These are phyloP conservation scores for Leucophenga montana DNA, from an alignment of 2,888 invertebrate genomes.

Conservation along the genomic window DNA sequence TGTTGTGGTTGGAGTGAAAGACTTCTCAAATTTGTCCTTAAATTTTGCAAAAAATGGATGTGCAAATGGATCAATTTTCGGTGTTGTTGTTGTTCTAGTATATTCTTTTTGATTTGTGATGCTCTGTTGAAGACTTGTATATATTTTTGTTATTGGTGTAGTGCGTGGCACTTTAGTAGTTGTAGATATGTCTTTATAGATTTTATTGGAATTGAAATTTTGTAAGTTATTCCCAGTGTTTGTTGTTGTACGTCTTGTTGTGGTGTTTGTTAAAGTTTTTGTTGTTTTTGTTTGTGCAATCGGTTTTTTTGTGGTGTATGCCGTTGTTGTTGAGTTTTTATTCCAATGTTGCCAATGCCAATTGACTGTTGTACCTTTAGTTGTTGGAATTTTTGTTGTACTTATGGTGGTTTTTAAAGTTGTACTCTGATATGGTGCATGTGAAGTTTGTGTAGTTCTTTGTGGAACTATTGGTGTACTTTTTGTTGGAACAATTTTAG, in stretches of 20 bases:
- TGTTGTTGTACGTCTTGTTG: constrained; percentile 27
- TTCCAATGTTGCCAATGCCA: not conserved
- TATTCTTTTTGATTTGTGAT: not conserved
- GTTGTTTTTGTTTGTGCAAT: not conserved
- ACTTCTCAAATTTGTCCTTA: constrained; percentile 41
- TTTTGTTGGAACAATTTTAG: constrained; percentile 31
- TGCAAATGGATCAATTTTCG: constrained; percentile 42
- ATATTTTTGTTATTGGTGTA: constrained; percentile 22
- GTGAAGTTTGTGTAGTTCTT: constrained; percentile 27
- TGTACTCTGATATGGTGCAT: not conserved
- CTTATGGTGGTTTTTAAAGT: constrained; percentile 3
- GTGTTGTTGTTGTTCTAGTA: constrained; percentile 34
- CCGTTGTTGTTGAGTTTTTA: constrained; percentile 31
- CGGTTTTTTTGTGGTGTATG: constrained; percentile 10
- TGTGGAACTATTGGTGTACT: constrained; percentile 16
- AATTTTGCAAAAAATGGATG: constrained; percentile 55
- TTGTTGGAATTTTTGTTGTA: constrained; percentile 30
- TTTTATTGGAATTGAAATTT: constrained; percentile 12
- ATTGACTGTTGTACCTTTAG: constrained; percentile 7
- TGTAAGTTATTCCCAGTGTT: too few species aligned
- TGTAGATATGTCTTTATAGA: constrained; percentile 2
- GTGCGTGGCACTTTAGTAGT: constrained; percentile 10
- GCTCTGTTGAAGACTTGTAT: too few species aligned
- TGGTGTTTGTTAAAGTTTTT: constrained; percentile 2
- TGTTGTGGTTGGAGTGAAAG: not conserved